phyloP scores from a whole-genome alignment of 2,797 vertebrate species.

The Girardinus metallicus region DNA sequence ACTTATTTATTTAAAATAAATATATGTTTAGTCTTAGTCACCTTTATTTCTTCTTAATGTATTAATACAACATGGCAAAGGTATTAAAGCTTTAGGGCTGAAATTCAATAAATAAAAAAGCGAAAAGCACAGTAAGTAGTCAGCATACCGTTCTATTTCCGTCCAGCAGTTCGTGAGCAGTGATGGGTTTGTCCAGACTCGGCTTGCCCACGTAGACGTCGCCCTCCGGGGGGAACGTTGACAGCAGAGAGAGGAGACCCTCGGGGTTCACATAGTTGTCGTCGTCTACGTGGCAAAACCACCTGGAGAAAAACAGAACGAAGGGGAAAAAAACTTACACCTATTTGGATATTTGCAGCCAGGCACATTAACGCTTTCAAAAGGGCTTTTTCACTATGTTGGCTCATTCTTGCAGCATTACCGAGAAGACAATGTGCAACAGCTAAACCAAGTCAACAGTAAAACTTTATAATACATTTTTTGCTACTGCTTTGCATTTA shows the following conservation, averaged over 20 bases:
- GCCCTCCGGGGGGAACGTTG: slow-evolving; percentile 66
- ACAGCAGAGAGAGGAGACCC: slow-evolving; percentile 84
- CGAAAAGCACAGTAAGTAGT: background rate
- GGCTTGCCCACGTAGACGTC: slow-evolving; percentile 91
- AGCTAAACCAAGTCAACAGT: background rate
- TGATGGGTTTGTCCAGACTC: slow-evolving; percentile 90
- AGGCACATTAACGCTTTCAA: background rate
- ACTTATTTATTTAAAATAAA: background rate
- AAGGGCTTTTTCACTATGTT: background rate
- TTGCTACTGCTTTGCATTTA: background rate
- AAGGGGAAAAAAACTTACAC: background rate
- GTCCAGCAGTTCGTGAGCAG: slow-evolving; percentile 80
- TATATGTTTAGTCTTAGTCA: background rate
- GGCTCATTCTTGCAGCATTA: background rate
- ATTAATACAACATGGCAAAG: background rate
- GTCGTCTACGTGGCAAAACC: slow-evolving; percentile 95
- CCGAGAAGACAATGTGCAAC: background rate
- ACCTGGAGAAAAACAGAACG: slow-evolving; percentile 71
- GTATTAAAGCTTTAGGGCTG: background rate
- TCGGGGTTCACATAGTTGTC: slow-evolving; percentile 91
- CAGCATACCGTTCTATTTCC: slow-evolving; percentile 83
- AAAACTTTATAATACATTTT: background rate
- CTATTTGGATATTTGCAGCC: background rate
- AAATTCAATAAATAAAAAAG: background rate
- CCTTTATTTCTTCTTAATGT: background rate